phyloP scores from a whole-genome alignment of 2,888 invertebrate species.

The Scaptomyza tumidula region DNA sequence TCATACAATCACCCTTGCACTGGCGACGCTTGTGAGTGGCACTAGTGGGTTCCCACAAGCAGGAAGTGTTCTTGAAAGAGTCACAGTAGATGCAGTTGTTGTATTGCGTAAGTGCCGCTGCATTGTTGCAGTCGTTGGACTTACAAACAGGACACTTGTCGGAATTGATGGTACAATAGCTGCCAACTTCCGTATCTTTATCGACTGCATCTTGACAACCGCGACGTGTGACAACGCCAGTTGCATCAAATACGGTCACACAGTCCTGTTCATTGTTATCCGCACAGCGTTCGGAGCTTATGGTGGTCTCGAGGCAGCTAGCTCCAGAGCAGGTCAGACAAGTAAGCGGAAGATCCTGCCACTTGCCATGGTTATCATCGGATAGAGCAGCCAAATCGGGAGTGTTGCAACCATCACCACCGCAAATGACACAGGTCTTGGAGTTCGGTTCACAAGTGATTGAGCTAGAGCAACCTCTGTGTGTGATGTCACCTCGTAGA shows the following conservation, averaged over 20 bases:
- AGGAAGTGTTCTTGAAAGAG: conserved; percentile 64
- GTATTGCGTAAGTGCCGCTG: conserved; percentile 57
- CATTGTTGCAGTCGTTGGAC: conserved; percentile 81
- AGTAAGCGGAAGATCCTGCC: conserved; percentile 82
- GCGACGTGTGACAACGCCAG: conserved; percentile 67
- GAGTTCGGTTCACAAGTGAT: conserved; percentile 70
- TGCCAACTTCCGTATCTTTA: conserved; percentile 21
- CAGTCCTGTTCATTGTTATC: conserved; percentile 82
- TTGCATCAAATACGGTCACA: conserved; percentile 71
- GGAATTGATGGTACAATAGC: conserved; percentile 62
- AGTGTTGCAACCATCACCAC: conserved; percentile 73
- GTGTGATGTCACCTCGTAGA: conserved; percentile 65
- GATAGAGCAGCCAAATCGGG: conserved; percentile 58
- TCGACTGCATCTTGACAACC: conserved; percentile 77
- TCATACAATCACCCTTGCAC: conserved; percentile 81
- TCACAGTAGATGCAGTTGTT: conserved; percentile 80
- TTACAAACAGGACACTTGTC: conserved; percentile 77
- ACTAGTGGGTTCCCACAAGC: conserved; percentile 65
- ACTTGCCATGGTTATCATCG: conserved; percentile 81
- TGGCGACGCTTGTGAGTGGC: conserved; percentile 59
- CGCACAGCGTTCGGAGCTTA: conserved; percentile 51
- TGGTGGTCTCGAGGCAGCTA: conserved; percentile 47
- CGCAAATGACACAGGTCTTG: conserved; percentile 68
- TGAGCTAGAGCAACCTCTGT: conserved; percentile 72
- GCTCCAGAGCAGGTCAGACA: conserved; percentile 71